phyloP scores from a whole-genome alignment of 2,888 invertebrate genomes.

The Cetonia aurata region DNA sequence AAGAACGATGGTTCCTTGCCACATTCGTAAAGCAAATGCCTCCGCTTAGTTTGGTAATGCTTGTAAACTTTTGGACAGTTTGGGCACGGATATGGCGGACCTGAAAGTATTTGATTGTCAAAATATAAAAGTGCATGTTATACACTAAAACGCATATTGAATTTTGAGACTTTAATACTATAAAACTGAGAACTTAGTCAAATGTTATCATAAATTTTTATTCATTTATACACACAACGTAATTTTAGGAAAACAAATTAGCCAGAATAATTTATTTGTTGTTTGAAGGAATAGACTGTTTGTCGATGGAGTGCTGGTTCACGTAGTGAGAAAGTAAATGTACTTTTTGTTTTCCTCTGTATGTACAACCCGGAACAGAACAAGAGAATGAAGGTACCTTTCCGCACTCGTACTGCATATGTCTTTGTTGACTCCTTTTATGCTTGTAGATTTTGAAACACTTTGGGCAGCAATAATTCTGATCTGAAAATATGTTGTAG shows the following conservation, averaged over 20 bases:
- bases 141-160: not conserved
- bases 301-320: slow-evolving; percentile 27
- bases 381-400: slow-evolving; percentile 48
- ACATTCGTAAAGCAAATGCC: slow-evolving; percentile 55
- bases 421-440: slow-evolving; percentile 72
- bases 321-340: slow-evolving; percentile 46
- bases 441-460: slow-evolving; percentile 65
- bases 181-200: too few species aligned
- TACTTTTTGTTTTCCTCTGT: slow-evolving; percentile 47
- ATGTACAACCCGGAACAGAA: slow-evolving; percentile 39
- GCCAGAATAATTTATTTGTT: not conserved
- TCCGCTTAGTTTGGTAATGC: slow-evolving; percentile 49
- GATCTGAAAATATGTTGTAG: slow-evolving; percentile 20
- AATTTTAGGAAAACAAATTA: not conserved
- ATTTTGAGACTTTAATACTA: too few species aligned
- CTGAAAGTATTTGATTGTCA: slow-evolving; percentile 33
- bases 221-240: not conserved
- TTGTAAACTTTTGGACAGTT: slow-evolving; percentile 45
- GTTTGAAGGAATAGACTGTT: not conserved
- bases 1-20: slow-evolving; percentile 49
- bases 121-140: not conserved
- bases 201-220: not conserved
- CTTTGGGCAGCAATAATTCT: slow-evolving; percentile 14
- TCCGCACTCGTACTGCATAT: slow-evolving; percentile 77
- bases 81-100: slow-evolving; percentile 39